These are phyloP conservation scores for Athrips mouffetella DNA, from an alignment of 2,888 invertebrate genomes.

Conservation along the genomic window DNA sequence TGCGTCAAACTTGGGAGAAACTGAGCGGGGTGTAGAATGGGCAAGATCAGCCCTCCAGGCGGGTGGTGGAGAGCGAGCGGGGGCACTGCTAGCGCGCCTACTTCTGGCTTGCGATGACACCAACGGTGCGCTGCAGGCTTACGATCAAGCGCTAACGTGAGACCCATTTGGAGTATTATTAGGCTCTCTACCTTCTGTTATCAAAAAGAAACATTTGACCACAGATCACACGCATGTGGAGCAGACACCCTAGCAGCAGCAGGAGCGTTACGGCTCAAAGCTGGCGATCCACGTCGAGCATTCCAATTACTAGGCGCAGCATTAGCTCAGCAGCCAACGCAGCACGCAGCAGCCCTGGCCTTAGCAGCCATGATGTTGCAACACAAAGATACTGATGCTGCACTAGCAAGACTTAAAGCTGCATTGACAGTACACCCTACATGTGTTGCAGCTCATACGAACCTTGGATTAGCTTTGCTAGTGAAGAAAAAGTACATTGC, in stretches of 20 bases:
- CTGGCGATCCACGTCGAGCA: slow-evolving; percentile 68
- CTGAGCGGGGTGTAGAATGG: slow-evolving; percentile 84
- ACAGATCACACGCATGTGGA: slow-evolving; percentile 59
- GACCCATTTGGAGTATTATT: too few species aligned
- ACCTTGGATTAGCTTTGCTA: slow-evolving; percentile 62
- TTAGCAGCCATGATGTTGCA: slow-evolving; percentile 76
- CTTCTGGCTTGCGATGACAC: slow-evolving; percentile 81
- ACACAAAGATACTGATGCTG: slow-evolving; percentile 69
- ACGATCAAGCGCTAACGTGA: slow-evolving; percentile 85
- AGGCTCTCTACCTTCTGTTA: too few species aligned
- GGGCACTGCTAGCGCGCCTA: slow-evolving; percentile 83
- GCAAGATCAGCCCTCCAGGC: slow-evolving; percentile 84
- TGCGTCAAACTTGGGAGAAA: slow-evolving; percentile 82
- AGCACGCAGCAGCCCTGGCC: slow-evolving; percentile 70
- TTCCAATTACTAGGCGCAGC: slow-evolving; percentile 77
- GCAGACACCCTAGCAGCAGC: slow-evolving; percentile 75
- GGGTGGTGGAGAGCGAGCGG: slow-evolving; percentile 86
- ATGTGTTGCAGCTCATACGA: slow-evolving; percentile 65
- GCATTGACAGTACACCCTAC: slow-evolving; percentile 63
- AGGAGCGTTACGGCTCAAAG: slow-evolving; percentile 67
- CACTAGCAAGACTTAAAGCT: slow-evolving; percentile 66
- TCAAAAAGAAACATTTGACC: too few species aligned
- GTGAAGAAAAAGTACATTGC: slow-evolving; percentile 68
- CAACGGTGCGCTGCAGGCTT: slow-evolving; percentile 83
- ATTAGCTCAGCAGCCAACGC: slow-evolving; percentile 64